These are phyloP conservation scores for Hydrophis major DNA, from an alignment of 2,797 vertebrate genomes.

Conservation along the genomic window DNA sequence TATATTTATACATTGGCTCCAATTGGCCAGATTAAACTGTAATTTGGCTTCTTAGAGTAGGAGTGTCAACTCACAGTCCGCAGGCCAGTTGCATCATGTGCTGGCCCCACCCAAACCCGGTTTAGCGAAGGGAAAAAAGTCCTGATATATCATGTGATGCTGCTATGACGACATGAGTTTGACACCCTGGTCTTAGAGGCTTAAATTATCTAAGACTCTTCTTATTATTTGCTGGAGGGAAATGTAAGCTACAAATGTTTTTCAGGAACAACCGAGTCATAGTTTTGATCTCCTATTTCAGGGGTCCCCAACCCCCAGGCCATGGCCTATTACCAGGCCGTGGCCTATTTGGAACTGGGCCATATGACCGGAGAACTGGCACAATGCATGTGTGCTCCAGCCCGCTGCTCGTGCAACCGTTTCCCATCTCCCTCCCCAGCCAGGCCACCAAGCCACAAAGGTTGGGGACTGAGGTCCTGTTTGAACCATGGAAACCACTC, in stretches of 20 bases:
- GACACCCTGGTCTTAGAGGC: background rate
- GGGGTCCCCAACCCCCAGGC: no score
- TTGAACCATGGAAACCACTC: background rate
- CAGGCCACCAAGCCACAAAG: background rate
- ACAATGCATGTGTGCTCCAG: no score
- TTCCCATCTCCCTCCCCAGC: background rate
- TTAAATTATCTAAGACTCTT: background rate
- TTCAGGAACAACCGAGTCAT: background rate
- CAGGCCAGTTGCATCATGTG: no score
- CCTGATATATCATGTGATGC: no score
- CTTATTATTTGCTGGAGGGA: background rate
- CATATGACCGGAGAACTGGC: rapidly evolving
- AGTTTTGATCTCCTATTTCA: background rate
- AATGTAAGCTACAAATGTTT: background rate
- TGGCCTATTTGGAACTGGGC: background rate
- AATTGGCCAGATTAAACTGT: background rate
- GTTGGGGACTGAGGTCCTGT: background rate
- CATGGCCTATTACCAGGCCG: no score
- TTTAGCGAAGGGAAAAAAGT: no score
- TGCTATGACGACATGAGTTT: no score
- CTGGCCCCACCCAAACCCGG: no score
- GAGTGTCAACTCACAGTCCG: no score
- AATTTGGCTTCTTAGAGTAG: background rate
- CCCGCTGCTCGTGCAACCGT: rapidly evolving
- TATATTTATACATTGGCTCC: background rate